Base-by-base conservation (phyloP, 2,113 vertebrate species). In the Thunnus thynnus region DNA sequence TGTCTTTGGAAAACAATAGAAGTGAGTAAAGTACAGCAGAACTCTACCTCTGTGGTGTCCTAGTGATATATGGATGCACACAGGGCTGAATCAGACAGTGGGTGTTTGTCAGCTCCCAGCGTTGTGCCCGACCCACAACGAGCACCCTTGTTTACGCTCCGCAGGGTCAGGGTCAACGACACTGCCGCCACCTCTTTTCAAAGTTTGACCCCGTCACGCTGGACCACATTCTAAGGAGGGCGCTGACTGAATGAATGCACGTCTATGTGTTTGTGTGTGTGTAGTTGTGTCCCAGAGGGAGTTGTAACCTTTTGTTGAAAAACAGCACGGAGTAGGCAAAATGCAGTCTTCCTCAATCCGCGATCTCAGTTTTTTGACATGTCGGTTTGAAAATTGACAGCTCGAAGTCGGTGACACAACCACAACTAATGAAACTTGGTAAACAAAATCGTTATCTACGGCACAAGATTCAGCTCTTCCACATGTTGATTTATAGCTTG, bases 1-100 rank as follows among this genome's bases (percentile, higher is more conserved):
- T 94, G 93, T 93, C 89, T 93, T 91, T 85, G 79, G 88, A 93
- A 93, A 80, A 93, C 82, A 89, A 90, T 86, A 63, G 76, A 73
- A 80, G 73, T 62, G 72, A 86, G 61, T 36, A 67, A 84, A 89
- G 85, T 80, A 54, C 62, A 76, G 58, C 72, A 77, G 58, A 85
- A 64, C 62, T 86, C 56, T 64, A 3, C 25, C 51, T 85, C 61
- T 44, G 56, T 64, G 44, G 48, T 55, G 62, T 55, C 58, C 32
- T 57, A 63, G 66, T 27, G 70, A 86, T 17, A 62, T 11, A 30
- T 3, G 27, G 67, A 75, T 9, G 1, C 68, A 41, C 72, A 3
- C 67, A 17, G 75, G 61, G 56, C 72, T 58, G 55, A 63, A 58
- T 61, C 60, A 61, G 56, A 71, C 76, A 62, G 78, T 6, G 70